These are phyloP conservation scores for Junco hyemalis DNA, from an alignment of 2,113 vertebrate genomes.

Conservation along the genomic window DNA sequence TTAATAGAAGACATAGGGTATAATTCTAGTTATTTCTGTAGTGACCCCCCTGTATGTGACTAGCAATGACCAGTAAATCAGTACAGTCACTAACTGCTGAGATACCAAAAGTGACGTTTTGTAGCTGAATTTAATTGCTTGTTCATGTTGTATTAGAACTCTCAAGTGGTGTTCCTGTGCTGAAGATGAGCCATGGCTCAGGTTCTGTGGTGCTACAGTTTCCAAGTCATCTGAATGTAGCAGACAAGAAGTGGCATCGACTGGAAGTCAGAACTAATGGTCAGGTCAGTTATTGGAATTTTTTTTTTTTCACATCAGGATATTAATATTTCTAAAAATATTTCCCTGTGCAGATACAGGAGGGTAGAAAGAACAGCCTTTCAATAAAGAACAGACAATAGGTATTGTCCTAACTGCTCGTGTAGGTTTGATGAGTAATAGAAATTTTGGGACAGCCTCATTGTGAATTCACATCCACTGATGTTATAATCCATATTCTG, in stretches of 20 bases:
- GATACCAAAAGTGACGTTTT: neutral
- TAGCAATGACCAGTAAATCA: neutral
- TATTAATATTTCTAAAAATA: neutral
- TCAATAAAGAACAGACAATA: neutral
- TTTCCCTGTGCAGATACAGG: neutral
- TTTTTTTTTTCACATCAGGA: neutral
- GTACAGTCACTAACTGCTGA: neutral
- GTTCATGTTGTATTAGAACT: slow-evolving; percentile 73
- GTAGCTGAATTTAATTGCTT: neutral
- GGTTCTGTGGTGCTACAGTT: slow-evolving; percentile 82
- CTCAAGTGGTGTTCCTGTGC: slow-evolving; percentile 78
- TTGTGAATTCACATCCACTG: neutral
- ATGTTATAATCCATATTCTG: neutral
- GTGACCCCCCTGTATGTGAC: neutral
- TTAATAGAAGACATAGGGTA: neutral
- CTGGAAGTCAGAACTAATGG: slow-evolving; percentile 85
- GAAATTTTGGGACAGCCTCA: neutral
- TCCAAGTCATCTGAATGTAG: slow-evolving; percentile 83
- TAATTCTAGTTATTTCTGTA: neutral
- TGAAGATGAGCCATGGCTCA: slow-evolving; percentile 86
- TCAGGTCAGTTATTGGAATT: slow-evolving; percentile 73
- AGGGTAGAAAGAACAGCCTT: neutral
- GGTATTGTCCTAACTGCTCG: neutral
- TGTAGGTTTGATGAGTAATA: neutral
- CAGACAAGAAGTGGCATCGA: slow-evolving; percentile 87